Conservation (phyloP, 2,888 invertebrate genomes). For the Druceiella hillmani region DNA sequence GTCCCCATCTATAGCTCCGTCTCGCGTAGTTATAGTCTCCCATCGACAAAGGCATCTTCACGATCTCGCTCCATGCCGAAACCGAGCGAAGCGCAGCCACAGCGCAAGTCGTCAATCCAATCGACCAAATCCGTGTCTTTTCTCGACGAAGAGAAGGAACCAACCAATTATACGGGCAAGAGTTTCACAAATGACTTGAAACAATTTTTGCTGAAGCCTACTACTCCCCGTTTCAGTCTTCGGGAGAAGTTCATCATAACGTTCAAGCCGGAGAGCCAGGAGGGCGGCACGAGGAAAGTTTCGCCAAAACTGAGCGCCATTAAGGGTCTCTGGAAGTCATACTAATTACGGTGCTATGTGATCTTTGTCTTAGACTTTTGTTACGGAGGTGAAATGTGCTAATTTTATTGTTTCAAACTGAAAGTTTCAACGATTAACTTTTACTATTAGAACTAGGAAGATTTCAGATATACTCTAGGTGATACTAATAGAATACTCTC, state of each 20-base stretch:
- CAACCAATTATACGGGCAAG: slow-evolving; percentile 47
- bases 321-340: slow-evolving; percentile 50
- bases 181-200: slow-evolving; percentile 50
- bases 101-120: slow-evolving; percentile 43
- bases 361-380: neutral
- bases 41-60: slow-evolving; percentile 26
- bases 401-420: too few relatives aligned
- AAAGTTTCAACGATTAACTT: too few relatives aligned
- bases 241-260: slow-evolving; percentile 47
- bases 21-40: slow-evolving; percentile 37
- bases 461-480: too few relatives aligned
- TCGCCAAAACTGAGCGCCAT: slow-evolving; percentile 48
- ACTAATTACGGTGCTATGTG: too few relatives aligned
- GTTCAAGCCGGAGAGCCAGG: slow-evolving; percentile 35
- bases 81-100: slow-evolving; percentile 25
- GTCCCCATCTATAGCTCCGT: slow-evolving; percentile 41
- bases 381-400: too few relatives aligned
- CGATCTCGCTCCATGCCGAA: slow-evolving; percentile 26
- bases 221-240: slow-evolving; percentile 41
- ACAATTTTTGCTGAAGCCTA: slow-evolving; percentile 42
- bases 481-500: too few relatives aligned
- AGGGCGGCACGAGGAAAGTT: slow-evolving; percentile 42
- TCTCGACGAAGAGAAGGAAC: slow-evolving; percentile 42
- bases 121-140: slow-evolving; percentile 49
- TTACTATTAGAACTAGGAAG: too few relatives aligned